These are phyloP conservation scores for Onychomys torridus DNA, from an alignment of 2,797 vertebrate species.

Conservation along the genomic window DNA sequence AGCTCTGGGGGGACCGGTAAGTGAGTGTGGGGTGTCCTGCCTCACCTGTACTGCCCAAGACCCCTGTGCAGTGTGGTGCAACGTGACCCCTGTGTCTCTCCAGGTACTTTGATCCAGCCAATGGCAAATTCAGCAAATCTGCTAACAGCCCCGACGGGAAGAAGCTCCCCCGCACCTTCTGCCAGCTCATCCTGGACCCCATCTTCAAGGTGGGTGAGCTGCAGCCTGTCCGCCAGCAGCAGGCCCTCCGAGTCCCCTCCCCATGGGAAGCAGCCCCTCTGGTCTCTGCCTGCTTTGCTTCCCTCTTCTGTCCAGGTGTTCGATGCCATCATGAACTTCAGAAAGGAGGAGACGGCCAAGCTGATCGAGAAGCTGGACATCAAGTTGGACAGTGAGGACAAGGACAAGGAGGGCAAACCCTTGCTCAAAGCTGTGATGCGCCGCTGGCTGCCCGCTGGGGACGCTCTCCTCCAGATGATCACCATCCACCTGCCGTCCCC, in stretches of 20 bases:
- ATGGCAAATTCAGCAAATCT: constrained; percentile 93
- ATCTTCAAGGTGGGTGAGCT: constrained; percentile 77
- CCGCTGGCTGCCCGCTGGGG: constrained; percentile 97
- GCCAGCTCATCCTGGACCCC: constrained; percentile 93
- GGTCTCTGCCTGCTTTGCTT: rapidly evolving
- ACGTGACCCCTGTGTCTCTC: rapidly evolving
- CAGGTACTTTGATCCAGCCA: constrained; percentile 92
- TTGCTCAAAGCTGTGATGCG: constrained; percentile 97
- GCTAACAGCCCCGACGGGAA: constrained; percentile 89
- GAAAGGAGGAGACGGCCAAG: constrained; percentile 94
- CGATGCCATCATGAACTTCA: constrained; percentile 97
- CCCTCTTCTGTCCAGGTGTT: constrained; percentile 89
- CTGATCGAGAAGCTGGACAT: constrained; percentile 95
- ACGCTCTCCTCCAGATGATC: constrained; percentile 98
- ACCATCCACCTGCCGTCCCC: constrained; percentile 98
- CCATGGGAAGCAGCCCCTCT: rapidly evolving
- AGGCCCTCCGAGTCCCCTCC: rapidly evolving
- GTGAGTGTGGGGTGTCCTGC: constrained; percentile 35
- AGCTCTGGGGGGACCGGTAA: constrained; percentile 96
- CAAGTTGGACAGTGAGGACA: constrained; percentile 95
- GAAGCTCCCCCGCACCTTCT: constrained; percentile 92
- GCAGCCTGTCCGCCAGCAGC: neutral
- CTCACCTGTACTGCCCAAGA: neutral
- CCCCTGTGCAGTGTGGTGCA: rapidly evolving
- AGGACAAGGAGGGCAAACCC: constrained; percentile 96